Percentiles rank a stretch among this genome's conserved stretches.
These are phyloP conservation scores for Vombatus ursinus DNA, from an alignment of 2,113 vertebrate genomes.

Conservation along the genomic window DNA sequence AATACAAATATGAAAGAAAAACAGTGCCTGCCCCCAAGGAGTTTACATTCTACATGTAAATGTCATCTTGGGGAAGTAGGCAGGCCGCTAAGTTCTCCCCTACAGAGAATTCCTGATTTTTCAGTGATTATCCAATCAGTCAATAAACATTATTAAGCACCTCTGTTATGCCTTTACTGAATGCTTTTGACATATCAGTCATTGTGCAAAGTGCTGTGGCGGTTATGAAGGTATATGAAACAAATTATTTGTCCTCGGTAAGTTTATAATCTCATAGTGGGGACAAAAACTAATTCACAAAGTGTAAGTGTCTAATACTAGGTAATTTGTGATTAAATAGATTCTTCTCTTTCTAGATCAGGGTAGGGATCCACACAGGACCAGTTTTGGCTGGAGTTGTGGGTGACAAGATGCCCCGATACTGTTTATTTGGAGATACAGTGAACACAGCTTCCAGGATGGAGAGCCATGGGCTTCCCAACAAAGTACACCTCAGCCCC, in stretches of 20 bases:
- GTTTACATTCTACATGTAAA: neutral
- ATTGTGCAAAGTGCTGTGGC: neutral
- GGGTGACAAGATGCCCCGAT: slow-evolving; percentile 87
- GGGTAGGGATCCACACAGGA: slow-evolving; percentile 85
- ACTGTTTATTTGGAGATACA: slow-evolving; percentile 86
- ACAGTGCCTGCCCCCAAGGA: neutral
- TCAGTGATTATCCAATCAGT: neutral
- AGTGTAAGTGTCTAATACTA: neutral
- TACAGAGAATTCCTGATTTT: neutral
- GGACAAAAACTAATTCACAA: slow-evolving; percentile 26
- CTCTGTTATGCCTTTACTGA: neutral
- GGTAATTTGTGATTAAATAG: neutral
- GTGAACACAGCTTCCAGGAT: slow-evolving; percentile 86
- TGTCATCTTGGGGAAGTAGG: neutral
- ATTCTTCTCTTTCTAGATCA: slow-evolving; percentile 76
- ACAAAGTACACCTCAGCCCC: slow-evolving; percentile 84
- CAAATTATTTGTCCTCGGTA: neutral
- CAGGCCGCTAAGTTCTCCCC: neutral
- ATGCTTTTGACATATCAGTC: neutral
- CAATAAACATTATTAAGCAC: neutral
- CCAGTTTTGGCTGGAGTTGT: slow-evolving; percentile 84
- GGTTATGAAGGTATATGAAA: slow-evolving; percentile 1
- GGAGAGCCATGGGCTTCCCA: slow-evolving; percentile 85
- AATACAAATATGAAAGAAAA: neutral
- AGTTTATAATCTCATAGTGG: slow-evolving; percentile 15